These are phyloP conservation scores for Pseudorasbora parva DNA, from an alignment of 2,113 vertebrate species.

Conservation along the genomic window DNA sequence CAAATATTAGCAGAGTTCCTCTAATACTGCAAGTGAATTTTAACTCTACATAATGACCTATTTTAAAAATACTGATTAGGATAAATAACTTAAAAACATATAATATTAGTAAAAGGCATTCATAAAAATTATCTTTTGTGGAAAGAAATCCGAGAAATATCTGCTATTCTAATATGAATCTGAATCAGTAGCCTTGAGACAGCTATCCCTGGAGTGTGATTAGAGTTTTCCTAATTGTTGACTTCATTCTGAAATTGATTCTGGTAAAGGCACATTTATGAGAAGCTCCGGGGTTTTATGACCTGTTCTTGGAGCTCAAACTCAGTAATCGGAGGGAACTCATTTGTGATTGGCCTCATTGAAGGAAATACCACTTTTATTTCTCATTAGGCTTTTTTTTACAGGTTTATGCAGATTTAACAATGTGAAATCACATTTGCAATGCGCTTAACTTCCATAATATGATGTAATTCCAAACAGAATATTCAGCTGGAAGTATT, in stretches of 20 bases:
- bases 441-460: not conserved
- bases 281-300: constrained; percentile 23
- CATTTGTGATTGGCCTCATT: constrained; percentile 22
- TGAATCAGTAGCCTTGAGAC: constrained; percentile 11
- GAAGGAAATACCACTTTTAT: constrained; percentile 42
- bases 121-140: not conserved
- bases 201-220: constrained; percentile 40
- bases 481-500: not conserved
- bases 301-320: constrained; percentile 50
- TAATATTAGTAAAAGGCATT: not conserved
- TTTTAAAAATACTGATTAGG: not conserved
- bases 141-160: not conserved
- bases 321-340: constrained; percentile 53
- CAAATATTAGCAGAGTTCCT: not conserved
- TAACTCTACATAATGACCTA: not conserved
- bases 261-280: constrained; percentile 39
- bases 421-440: not conserved
- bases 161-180: constrained; percentile 4
- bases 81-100: not conserved
- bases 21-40: not conserved
- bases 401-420: not conserved
- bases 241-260: constrained; percentile 37
- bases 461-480: not conserved
- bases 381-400: constrained; percentile 47
- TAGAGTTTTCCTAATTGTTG: constrained; percentile 38